A percentile compares a stretch with the other conserved stretches of the same genome.
phyloP scores from a whole-genome alignment of 2,113 vertebrate genomes.

The Brevimyrus niger region DNA sequence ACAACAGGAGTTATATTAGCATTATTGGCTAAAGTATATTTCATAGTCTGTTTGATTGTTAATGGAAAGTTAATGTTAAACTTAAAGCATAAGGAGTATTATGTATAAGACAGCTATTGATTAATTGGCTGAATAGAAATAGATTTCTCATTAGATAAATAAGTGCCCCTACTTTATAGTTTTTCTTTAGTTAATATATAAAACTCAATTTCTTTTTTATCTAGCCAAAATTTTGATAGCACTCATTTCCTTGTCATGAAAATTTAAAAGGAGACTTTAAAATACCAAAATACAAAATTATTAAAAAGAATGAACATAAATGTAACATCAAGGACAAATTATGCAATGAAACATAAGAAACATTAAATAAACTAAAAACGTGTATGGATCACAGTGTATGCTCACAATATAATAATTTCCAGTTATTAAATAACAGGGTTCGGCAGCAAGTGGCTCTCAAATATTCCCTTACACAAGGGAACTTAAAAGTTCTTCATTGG shows the following conservation, averaged over 20 bases:
- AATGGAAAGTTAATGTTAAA: conserved; percentile 98
- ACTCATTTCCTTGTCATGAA: not conserved
- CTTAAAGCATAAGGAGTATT: conserved; percentile 82
- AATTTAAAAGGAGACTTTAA: not conserved
- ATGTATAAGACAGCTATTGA: conserved; percentile 94
- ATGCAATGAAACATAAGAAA: not conserved
- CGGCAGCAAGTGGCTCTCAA: not conserved
- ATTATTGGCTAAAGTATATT: conserved; percentile 95
- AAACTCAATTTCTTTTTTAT: not conserved
- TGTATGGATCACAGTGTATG: not conserved
- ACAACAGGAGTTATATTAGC: conserved; percentile 65
- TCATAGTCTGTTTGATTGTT: conserved; percentile 87
- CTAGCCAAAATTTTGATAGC: not conserved
- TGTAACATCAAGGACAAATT: not conserved
- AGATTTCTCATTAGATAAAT: conserved; percentile 71
- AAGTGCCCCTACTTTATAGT: conserved; percentile 66
- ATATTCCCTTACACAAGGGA: not conserved
- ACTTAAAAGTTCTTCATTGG: not conserved
- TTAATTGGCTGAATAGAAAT: conserved; percentile 68
- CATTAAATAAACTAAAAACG: not conserved
- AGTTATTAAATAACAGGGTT: not conserved
- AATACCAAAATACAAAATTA: not conserved
- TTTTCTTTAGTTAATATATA: conserved; percentile 16
- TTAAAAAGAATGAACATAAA: not conserved
- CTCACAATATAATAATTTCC: not conserved